Percentiles rank a stretch among this genome's conserved stretches.
Evolutionary conservation across 2,113 vertebrate species (phyloP).

Genomic region (Catharus fuscescens): DNA sequence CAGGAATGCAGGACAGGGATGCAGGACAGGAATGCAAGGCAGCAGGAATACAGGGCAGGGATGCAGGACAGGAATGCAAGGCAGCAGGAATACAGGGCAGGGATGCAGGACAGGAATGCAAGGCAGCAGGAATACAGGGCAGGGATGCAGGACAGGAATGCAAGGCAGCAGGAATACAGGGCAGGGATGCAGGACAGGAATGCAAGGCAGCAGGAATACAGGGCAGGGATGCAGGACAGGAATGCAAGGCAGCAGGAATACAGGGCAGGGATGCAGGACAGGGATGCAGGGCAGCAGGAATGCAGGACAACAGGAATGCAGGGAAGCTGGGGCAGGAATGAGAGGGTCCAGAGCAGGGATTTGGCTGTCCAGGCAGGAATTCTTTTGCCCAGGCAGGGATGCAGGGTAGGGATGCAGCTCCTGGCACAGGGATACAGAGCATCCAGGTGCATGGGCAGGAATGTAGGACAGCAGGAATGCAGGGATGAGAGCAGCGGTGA

Average conservation of each 20-base stretch:
- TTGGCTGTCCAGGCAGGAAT: too few species aligned
- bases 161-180: background rate
- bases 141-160: background rate
- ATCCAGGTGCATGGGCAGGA: background rate
- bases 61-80: too few species aligned
- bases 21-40: background rate
- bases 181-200: background rate
- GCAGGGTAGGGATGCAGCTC: background rate
- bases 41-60: too few species aligned
- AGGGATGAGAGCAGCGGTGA: background rate
- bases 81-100: too few species aligned
- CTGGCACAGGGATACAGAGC: background rate
- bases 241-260: background rate
- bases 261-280: too few species aligned
- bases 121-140: background rate
- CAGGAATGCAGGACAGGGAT: background rate
- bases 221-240: background rate
- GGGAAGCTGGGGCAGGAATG: background rate
- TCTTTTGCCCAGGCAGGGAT: too few species aligned
- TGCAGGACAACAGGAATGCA: background rate
- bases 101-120: too few species aligned
- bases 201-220: background rate
- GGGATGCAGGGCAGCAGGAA: background rate
- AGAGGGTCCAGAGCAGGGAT: background rate
- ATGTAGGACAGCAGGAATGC: background rate